phyloP scores from a whole-genome alignment of 2,113 vertebrate species.

The Cariama cristata region DNA sequence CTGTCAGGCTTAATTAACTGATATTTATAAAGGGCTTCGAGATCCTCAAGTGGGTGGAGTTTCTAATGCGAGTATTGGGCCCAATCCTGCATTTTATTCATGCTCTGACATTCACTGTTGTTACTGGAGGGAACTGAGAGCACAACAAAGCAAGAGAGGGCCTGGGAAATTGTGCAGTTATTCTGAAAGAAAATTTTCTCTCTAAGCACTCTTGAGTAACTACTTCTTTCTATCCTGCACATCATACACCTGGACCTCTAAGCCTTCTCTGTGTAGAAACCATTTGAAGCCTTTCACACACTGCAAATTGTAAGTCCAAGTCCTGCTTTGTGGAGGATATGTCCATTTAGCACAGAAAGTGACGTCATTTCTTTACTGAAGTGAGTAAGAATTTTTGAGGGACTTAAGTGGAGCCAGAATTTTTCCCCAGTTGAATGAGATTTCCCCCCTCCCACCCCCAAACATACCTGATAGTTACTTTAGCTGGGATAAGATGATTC shows the following conservation, averaged over 20 bases:
- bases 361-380: neutral
- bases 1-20: conserved; percentile 67
- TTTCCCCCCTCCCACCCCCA: neutral
- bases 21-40: conserved; percentile 58
- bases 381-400: neutral
- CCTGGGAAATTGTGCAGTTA: neutral
- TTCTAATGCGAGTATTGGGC: conserved; percentile 1
- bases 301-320: neutral
- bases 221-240: neutral
- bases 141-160: neutral
- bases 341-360: neutral
- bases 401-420: neutral
- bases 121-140: neutral
- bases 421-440: neutral
- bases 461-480: neutral
- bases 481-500: neutral
- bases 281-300: neutral
- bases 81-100: neutral
- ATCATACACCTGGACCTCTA: neutral
- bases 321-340: neutral
- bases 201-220: neutral
- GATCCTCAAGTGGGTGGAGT: conserved; percentile 43
- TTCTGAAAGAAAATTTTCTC: neutral
- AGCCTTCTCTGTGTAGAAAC: neutral
- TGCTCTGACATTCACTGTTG: neutral